Evolutionary conservation across 2,888 invertebrate genomes (phyloP), one percentile per base, ranked within the genome.

Genomic region (Pristionchus entomophagus): DNA sequence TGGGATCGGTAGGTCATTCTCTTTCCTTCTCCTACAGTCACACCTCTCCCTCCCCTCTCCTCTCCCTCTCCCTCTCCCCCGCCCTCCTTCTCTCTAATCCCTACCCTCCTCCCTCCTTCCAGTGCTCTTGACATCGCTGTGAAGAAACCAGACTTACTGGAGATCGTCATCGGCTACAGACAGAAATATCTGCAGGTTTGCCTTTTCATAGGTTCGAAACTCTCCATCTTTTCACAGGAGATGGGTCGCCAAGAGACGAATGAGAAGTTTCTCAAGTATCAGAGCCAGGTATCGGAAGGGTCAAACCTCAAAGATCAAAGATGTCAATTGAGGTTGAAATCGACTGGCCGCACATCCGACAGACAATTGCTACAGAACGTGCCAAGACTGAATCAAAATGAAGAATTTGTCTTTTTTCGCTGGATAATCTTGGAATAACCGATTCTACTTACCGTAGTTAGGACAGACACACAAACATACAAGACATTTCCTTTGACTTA

Each of bases 111-210:
- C 14, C 32, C 3, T 5, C 41, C 6, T 45, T 87, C 45, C 69
- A 92, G 96, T 91, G 96, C 96, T 1, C 94, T 96, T 85, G 96
- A 96, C 91, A 94, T 96, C 87, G 96, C 96, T 0, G 93, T 96
- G 5, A 96, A 96, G 92, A 95, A 96, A 93, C 96, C 96, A 93
- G 95, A 95, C 5, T 95, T 96, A 91, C 94, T 96, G 29, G 96
- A 96, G 91, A 95, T 96, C 10, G 96, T 96, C n/a, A 93, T 96
- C 81, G 95, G 95, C 56, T 95, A 95, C 90, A 94, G 96, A 86
- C 95, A 95, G 91, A 95, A 95, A 89, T 96, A 96, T 94, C 94
- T 96, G 88, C 94, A 95, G 80, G 80, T 53, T n/a, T 12, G 51
- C 3, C 26, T 29, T 12, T 26, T 45, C 49, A 17, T 26, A 22